phyloP scores from a whole-genome alignment of 1,140 invertebrate genomes.

The Samia ricini region DNA sequence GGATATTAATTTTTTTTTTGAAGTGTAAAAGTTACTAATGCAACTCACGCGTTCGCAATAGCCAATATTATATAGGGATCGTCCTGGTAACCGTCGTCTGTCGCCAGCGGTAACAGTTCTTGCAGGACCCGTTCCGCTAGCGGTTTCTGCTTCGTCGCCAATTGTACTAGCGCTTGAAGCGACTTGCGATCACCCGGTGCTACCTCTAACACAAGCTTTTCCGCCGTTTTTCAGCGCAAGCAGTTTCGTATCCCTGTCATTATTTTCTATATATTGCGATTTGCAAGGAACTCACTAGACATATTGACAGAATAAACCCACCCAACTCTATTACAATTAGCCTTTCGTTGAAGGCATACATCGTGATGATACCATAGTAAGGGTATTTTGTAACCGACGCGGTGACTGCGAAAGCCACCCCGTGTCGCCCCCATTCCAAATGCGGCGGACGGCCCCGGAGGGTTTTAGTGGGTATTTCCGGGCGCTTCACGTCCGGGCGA shows the following conservation, averaged over 20 bases:
- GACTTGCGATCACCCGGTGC: conserved; percentile 84
- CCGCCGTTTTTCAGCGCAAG: conserved; percentile 90
- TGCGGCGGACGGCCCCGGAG: too few relatives aligned
- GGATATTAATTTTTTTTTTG: background rate
- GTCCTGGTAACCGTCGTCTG: conserved; percentile 83
- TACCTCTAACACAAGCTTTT: conserved; percentile 87
- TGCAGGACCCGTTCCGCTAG: conserved; percentile 91
- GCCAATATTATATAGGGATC: conserved; percentile 94
- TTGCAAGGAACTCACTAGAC: too few relatives aligned
- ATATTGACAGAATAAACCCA: too few relatives aligned
- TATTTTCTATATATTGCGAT: too few relatives aligned
- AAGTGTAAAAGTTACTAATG: background rate
- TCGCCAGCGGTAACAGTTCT: conserved; percentile 87
- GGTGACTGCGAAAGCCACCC: too few relatives aligned
- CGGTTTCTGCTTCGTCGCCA: conserved; percentile 91
- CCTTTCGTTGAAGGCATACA: too few relatives aligned
- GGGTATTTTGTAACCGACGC: too few relatives aligned
- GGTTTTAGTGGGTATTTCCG: too few relatives aligned
- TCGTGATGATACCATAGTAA: too few relatives aligned
- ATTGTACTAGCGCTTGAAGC: conserved; percentile 88
- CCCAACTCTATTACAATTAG: too few relatives aligned
- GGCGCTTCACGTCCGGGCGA: too few relatives aligned
- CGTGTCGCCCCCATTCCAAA: too few relatives aligned
- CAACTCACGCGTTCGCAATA: conserved; percentile 85
- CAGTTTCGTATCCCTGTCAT: conserved; percentile 82